Percentiles rank a stretch among this genome's conserved stretches.
Conservation (phyloP, 2,888 invertebrate genomes). For the Cataglyphis livida region DNA sequence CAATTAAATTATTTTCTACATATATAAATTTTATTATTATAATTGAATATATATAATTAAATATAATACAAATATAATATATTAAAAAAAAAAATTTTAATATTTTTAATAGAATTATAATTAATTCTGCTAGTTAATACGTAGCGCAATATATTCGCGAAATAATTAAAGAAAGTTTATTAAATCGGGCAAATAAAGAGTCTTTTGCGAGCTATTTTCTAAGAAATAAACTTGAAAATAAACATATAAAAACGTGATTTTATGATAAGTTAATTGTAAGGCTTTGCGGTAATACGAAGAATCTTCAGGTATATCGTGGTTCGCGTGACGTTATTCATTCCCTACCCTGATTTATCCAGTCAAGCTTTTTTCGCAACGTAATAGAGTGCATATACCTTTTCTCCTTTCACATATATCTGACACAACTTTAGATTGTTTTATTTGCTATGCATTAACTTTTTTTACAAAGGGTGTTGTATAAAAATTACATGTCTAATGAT, state of each 20-base stretch:
- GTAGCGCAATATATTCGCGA: background rate
- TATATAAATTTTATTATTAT: background rate
- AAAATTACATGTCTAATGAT: background rate
- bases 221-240: slow-evolving; percentile 20
- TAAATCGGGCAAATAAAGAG: slow-evolving; percentile 23
- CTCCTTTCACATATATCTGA: slow-evolving; percentile 16
- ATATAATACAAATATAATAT: background rate
- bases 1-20: background rate
- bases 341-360: slow-evolving; percentile 44
- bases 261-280: slow-evolving; percentile 45
- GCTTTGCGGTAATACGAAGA: slow-evolving; percentile 49
- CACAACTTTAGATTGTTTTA: background rate
- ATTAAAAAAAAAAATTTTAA: background rate
- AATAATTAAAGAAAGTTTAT: slow-evolving; percentile 7
- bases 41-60: background rate
- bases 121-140: background rate
- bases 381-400: slow-evolving; percentile 4
- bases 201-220: slow-evolving; percentile 26
- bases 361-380: slow-evolving; percentile 29
- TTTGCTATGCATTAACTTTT: slow-evolving; percentile 1
- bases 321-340: slow-evolving; percentile 49
- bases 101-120: background rate
- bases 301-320: slow-evolving; percentile 47
- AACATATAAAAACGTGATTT: slow-evolving; percentile 31
- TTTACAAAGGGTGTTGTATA: background rate